Evolutionary conservation across 1,140 invertebrate genomes (phyloP).

Genomic region (Elysia chlorotica): DNA sequence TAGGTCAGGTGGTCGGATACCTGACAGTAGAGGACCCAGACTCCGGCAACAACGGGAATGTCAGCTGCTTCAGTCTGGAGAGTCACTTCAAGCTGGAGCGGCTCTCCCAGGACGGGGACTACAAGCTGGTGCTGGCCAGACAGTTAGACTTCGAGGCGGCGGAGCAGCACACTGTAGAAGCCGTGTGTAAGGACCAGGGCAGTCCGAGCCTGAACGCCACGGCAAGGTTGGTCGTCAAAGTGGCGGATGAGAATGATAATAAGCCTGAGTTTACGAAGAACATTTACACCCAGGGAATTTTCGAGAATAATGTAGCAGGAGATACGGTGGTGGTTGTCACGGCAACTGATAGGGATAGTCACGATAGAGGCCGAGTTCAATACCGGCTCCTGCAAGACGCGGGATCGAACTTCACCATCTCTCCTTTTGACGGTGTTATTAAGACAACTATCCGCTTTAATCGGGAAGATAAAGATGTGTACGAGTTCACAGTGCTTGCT

Average conservation of each 20-base stretch:
- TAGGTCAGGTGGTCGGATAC: slow-evolving; percentile 44
- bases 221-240: slow-evolving; percentile 31
- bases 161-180: slow-evolving; percentile 28
- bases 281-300: slow-evolving; percentile 25
- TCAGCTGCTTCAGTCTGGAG: slow-evolving; percentile 35
- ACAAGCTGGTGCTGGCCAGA: slow-evolving; percentile 38
- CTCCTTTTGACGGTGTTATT: slow-evolving; percentile 21
- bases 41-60: slow-evolving; percentile 42
- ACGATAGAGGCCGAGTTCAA: slow-evolving; percentile 32
- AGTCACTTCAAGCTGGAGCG: slow-evolving; percentile 37
- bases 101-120: slow-evolving; percentile 34
- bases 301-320: slow-evolving; percentile 25
- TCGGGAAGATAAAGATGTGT: slow-evolving; percentile 26
- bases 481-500: slow-evolving; percentile 36
- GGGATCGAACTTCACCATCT: slow-evolving; percentile 15
- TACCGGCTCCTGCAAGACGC: slow-evolving; percentile 27
- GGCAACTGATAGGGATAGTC: slow-evolving; percentile 35
- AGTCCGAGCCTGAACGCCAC: slow-evolving; percentile 33
- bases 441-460: slow-evolving; percentile 30
- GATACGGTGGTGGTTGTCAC: slow-evolving; percentile 29
- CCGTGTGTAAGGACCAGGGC: slow-evolving; percentile 43
- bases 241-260: slow-evolving; percentile 50
- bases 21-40: slow-evolving; percentile 44
- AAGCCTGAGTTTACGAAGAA: slow-evolving; percentile 30
- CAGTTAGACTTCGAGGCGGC: slow-evolving; percentile 36